Base-by-base conservation (phyloP, 30 jellyfish, hydroid and myxozoan species). In the Aurelia aurita complex sp. Pacific region DNA sequence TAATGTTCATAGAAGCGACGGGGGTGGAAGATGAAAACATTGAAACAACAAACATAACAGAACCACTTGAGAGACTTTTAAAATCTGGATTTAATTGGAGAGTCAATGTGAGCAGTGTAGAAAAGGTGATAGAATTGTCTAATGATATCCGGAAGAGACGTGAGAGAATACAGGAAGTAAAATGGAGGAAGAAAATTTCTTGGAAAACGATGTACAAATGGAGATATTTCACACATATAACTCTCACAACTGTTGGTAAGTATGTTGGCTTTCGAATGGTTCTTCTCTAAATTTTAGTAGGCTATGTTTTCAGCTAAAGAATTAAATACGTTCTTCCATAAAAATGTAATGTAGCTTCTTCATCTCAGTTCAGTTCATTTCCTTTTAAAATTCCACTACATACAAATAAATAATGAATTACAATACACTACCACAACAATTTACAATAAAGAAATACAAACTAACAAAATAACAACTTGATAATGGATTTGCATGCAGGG, bases 191-290 rank as follows among this genome's bases (percentile, higher is more conserved):
- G 62, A 19, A 66, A 0, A 80, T 80, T 15, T 65, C 82, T 8
- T 80, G 82, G 90, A 64, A 53, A 34, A 80, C 90, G 51, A 9
- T 80, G 64, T 80, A 80, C 38, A 80, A 67, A 36, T 80, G 90
- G 90, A 66, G 90, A 51, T 80, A 80, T 17, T 80, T 80, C 82
- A 80, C 90, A 18, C 90, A 80, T 72, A 80, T 71, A 17, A 80
- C 90, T 13, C 74, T 80, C 18, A 80, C 90, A 11, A 80, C 90
- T 32, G 90, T 80, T 1, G 90, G 90, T 80, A 53, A 80, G 90
- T 65, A 40, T 46, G 2, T 16, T 46, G 57, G 57, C 57, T 46
- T 0, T 7, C 57, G 57, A 6, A 9, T 46, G 14, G 15, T 46
- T 46, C 57, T 46, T 46, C 8, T 46, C 57, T 46, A 6, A 46